Conservation (phyloP, 2,113 vertebrate species). For the Dicerorhinus sumatrensis region DNA sequence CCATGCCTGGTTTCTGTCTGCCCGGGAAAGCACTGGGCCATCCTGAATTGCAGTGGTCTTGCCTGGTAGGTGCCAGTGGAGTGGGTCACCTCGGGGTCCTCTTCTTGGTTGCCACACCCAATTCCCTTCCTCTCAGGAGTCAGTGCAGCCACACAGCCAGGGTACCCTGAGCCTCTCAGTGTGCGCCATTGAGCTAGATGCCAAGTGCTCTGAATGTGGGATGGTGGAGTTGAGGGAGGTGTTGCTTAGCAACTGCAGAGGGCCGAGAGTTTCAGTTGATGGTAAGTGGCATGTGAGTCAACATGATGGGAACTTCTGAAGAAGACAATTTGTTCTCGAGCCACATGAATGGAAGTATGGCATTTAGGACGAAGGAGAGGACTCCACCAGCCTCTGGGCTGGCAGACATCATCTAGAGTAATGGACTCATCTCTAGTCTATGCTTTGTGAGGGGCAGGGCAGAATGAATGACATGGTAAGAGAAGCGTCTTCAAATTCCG, state of each 20-base stretch:
- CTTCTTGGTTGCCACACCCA: background rate
- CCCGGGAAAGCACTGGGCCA: background rate
- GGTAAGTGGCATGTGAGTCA: background rate
- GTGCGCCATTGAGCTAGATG: background rate
- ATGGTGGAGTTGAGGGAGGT: background rate
- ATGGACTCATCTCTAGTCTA: background rate
- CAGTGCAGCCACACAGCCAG: background rate
- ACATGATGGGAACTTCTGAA: background rate
- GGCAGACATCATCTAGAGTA: background rate
- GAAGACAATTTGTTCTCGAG: background rate
- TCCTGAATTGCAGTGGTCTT: background rate
- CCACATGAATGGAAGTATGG: background rate
- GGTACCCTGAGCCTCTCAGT: background rate
- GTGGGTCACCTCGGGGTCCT: background rate
- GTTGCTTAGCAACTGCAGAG: constrained; percentile 23
- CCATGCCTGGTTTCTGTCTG: background rate
- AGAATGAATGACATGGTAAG: background rate
- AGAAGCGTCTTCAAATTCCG: background rate
- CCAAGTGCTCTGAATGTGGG: background rate
- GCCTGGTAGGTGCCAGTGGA: background rate
- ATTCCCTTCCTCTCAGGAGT: background rate
- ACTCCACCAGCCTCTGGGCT: background rate
- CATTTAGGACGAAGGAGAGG: background rate
- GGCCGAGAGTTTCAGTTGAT: background rate
- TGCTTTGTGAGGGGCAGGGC: background rate